Conservation (phyloP, 2,797 vertebrate species). For the Enteromius treurensis region DNA sequence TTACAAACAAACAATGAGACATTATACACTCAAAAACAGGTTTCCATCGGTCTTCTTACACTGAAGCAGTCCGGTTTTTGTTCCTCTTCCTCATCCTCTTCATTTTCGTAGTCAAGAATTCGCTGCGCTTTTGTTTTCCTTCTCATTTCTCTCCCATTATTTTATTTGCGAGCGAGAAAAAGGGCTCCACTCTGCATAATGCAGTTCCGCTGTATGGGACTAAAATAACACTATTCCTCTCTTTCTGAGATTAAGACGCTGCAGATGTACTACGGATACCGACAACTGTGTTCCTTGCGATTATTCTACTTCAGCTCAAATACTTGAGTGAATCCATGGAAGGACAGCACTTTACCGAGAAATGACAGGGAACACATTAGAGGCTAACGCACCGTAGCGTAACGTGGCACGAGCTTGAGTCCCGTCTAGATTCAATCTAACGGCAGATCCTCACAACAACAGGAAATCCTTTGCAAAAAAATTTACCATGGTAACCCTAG, state of each 20-base stretch:
- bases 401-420: slow-evolving; percentile 62
- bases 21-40: slow-evolving; percentile 51
- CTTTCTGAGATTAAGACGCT: slow-evolving; percentile 25
- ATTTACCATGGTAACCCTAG: slow-evolving; percentile 38
- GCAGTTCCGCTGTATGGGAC: slow-evolving; percentile 53
- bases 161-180: slow-evolving; percentile 63
- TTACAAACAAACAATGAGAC: slow-evolving; percentile 51
- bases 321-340: slow-evolving; percentile 52
- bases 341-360: slow-evolving; percentile 54
- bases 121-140: slow-evolving; percentile 69
- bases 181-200: slow-evolving; percentile 60
- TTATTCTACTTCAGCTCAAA: slow-evolving; percentile 50
- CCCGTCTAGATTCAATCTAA: slow-evolving; percentile 52
- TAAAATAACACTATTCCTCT: slow-evolving; percentile 42
- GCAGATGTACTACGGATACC: slow-evolving; percentile 23
- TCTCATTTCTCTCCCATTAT: slow-evolving; percentile 70
- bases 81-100: slow-evolving; percentile 65
- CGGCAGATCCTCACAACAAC: slow-evolving; percentile 55
- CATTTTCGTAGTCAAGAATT: slow-evolving; percentile 64
- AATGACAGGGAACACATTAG: slow-evolving; percentile 58
- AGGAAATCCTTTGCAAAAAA: slow-evolving; percentile 48
- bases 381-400: slow-evolving; percentile 61
- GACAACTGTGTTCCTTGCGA: slow-evolving; percentile 46
- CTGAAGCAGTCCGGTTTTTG: slow-evolving; percentile 58
- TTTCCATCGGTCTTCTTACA: slow-evolving; percentile 58